Percentiles rank a stretch among this genome's conserved stretches.
These are phyloP conservation scores for Ia io DNA, from an alignment of 2,113 vertebrate genomes.

Conservation along the genomic window DNA sequence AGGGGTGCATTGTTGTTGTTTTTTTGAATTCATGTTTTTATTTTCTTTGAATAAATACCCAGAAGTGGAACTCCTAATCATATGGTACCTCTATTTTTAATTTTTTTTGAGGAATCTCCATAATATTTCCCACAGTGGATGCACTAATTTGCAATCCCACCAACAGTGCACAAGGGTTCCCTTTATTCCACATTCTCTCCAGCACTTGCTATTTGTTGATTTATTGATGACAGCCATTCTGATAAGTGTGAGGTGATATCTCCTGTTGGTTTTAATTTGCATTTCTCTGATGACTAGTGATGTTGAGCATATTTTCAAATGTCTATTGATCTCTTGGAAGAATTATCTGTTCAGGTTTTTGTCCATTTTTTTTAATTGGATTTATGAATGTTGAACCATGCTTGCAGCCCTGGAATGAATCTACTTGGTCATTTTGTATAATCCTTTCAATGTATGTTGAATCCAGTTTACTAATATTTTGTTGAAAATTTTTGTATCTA, in stretches of 20 bases:
- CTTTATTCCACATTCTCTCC: neutral
- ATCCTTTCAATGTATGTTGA: neutral
- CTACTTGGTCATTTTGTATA: neutral
- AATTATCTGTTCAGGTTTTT: neutral
- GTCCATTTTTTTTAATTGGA: neutral
- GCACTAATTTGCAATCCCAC: neutral
- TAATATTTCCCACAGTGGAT: neutral
- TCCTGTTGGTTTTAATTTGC: neutral
- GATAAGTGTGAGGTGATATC: neutral
- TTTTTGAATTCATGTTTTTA: neutral
- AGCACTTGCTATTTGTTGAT: neutral
- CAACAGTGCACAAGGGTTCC: neutral
- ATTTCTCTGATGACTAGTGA: neutral
- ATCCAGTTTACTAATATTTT: neutral
- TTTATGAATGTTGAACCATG: neutral
- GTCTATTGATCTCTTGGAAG: neutral
- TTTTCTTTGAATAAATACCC: neutral
- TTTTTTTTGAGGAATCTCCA: neutral
- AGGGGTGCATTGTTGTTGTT: neutral
- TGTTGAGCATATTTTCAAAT: neutral
- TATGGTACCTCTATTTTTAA: neutral
- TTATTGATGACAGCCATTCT: neutral
- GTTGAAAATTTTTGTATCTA: neutral
- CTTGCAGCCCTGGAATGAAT: neutral
- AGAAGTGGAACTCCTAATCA: neutral